Evolutionary conservation across 30 jellyfish, hydroid and myxozoan genomes (phyloP).

Genomic region (Nemopilema nomurai): DNA sequence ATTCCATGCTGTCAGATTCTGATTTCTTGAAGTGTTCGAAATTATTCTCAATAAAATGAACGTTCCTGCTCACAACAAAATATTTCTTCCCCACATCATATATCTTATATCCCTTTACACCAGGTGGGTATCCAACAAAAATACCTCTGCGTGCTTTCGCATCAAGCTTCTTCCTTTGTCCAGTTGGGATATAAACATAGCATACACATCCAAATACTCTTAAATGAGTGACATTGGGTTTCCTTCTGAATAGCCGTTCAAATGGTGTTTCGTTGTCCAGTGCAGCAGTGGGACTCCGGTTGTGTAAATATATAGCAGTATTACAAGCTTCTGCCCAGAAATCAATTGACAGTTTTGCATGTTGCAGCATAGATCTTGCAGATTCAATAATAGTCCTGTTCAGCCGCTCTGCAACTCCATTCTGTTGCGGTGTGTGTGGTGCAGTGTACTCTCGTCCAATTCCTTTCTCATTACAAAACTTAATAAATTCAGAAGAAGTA

Average conservation of each 20-base stretch:
- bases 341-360: neutral
- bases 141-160: slow-evolving; percentile 10
- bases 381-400: slow-evolving; percentile 10
- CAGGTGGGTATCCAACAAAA: slow-evolving; percentile 37
- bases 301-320: slow-evolving; percentile 30
- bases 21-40: neutral
- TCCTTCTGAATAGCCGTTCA: neutral
- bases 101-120: slow-evolving; percentile 21
- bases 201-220: slow-evolving; percentile 40
- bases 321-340: slow-evolving; percentile 50
- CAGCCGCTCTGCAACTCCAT: slow-evolving; percentile 28
- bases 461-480: slow-evolving; percentile 19
- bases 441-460: slow-evolving; percentile 1
- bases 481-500: slow-evolving; percentile 9
- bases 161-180: slow-evolving; percentile 3
- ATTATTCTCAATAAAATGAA: neutral
- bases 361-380: slow-evolving; percentile 44
- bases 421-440: slow-evolving; percentile 32
- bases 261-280: slow-evolving; percentile 5
- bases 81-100: slow-evolving; percentile 1
- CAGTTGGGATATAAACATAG: slow-evolving; percentile 26
- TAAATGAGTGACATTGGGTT: slow-evolving; percentile 5
- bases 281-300: slow-evolving; percentile 41
- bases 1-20: neutral
- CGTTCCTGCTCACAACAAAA: slow-evolving; percentile 24